A percentile compares a stretch with the other conserved stretches of the same genome.
Evolutionary conservation across 2,113 vertebrate species (phyloP).

Genomic region (Chionis minor): DNA sequence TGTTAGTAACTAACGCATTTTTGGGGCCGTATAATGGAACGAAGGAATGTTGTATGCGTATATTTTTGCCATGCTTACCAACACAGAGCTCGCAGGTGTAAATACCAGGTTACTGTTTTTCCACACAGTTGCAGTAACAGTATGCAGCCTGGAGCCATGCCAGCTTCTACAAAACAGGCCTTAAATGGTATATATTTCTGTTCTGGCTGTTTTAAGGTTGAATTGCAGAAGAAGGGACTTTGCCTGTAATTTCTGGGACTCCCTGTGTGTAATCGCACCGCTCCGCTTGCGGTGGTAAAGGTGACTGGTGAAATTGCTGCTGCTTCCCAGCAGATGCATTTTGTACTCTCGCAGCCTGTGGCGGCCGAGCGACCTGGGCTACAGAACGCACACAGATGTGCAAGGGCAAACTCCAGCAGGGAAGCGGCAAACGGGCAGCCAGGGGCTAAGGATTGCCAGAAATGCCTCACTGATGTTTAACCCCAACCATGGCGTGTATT

Average conservation of each 20-base stretch:
- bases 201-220: neutral
- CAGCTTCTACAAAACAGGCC: neutral
- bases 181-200: neutral
- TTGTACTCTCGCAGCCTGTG: fast-evolving
- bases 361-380: fast-evolving
- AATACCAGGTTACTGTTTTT: neutral
- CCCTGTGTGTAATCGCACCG: neutral
- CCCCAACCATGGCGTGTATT: neutral
- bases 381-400: fast-evolving
- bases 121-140: neutral
- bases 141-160: neutral
- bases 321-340: neutral
- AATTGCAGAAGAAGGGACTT: neutral
- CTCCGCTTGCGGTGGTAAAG: neutral
- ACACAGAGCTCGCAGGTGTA: neutral
- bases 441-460: neutral
- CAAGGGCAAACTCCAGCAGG: neutral
- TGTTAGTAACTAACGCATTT: neutral
- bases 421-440: neutral
- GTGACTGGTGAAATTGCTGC: neutral
- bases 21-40: neutral
- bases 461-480: neutral
- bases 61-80: neutral
- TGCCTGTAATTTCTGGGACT: neutral
- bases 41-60: neutral